Percentiles rank a stretch among this genome's conserved stretches.
phyloP scores from a whole-genome alignment of 2,888 invertebrate species.

The Xestia rhomboidea region DNA sequence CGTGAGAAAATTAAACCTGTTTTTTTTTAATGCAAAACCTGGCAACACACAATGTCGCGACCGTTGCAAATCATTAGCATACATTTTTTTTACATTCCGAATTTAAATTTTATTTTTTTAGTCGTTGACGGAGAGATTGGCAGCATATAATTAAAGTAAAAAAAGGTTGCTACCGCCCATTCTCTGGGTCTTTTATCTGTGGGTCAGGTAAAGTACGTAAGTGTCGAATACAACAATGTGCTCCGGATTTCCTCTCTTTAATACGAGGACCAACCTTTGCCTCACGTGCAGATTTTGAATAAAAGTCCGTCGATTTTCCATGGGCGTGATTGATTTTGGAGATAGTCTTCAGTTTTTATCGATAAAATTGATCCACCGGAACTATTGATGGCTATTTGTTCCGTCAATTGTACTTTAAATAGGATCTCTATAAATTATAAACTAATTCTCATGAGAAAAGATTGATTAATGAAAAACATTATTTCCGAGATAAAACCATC shows the following conservation, averaged over 20 bases:
- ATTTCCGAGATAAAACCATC: background rate
- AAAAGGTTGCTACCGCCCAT: slow-evolving; percentile 78
- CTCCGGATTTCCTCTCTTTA: slow-evolving; percentile 90
- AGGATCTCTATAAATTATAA: slow-evolving; percentile 51
- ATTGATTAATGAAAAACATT: background rate
- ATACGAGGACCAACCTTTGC: slow-evolving; percentile 87
- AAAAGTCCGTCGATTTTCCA: slow-evolving; percentile 85
- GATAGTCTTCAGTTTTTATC: slow-evolving; percentile 82
- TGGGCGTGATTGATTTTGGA: slow-evolving; percentile 90
- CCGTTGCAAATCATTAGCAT: slow-evolving; percentile 89
- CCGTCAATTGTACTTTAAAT: slow-evolving; percentile 52
- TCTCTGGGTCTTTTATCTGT: slow-evolving; percentile 81
- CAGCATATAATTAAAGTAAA: slow-evolving; percentile 87
- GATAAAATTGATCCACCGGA: slow-evolving; percentile 78
- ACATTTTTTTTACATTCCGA: slow-evolving; percentile 71
- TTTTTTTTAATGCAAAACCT: slow-evolving; percentile 79
- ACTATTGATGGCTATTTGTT: slow-evolving; percentile 74
- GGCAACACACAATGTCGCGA: slow-evolving; percentile 75
- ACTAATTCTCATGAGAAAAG: background rate
- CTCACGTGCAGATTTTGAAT: slow-evolving; percentile 90
- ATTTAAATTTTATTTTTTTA: slow-evolving; percentile 74
- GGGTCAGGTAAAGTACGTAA: slow-evolving; percentile 89
- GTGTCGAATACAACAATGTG: slow-evolving; percentile 87
- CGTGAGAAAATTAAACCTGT: slow-evolving; percentile 89
- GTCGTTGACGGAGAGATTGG: slow-evolving; percentile 69